Base-by-base conservation (phyloP, 2,113 vertebrate genomes). In the Passer montanus region DNA sequence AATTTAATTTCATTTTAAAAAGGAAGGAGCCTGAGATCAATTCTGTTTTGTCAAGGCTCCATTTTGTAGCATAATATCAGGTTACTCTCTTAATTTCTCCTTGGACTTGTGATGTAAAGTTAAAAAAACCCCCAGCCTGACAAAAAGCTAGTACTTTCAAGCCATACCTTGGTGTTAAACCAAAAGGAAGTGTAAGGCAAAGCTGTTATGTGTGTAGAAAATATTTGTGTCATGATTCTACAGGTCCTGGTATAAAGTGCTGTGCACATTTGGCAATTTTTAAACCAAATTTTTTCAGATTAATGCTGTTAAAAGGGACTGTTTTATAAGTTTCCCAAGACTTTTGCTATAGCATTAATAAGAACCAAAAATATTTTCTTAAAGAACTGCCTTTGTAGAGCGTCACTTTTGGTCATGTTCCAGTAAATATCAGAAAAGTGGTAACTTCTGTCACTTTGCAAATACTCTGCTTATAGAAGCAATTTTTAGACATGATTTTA, bases 31-130 rank as follows among this genome's bases (percentile, higher is more conserved):
- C 8, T 39, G 35, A 88, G 46, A 66, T 70, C 5, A 88, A n/a
- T 90, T 59, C 19, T 39, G 0, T 83, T 11, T 89, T 86, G 67
- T 73, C 58, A 85, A 60, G 49, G 17, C 19, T 73, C 7, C 9
- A 18, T 64, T 95, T 90, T 77, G 24, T 93, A 52, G 27, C 62
- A 55, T 90, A 72, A 4, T 90, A 78, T 92, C 59, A 47, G n/a
- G n/a, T 92, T 95, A 58, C 72, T 47, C 5, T 55, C 18, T 90
- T 93, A 52, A 93, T 95, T 85, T 95, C 44, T 88, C 41, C 24
- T 76, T 85, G 72, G 67, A 86, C 73, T 90, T 93, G 37, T 11
- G 72, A 64, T 5, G 4, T 87, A 56, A 67, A 35, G 11, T 7
- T 13, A 13, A 50, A n/a, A n/a, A 19, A 10, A 1, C 11, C 5